These are phyloP conservation scores for Ceyx erithaca DNA, from an alignment of 2,797 vertebrate species.

Conservation along the genomic window DNA sequence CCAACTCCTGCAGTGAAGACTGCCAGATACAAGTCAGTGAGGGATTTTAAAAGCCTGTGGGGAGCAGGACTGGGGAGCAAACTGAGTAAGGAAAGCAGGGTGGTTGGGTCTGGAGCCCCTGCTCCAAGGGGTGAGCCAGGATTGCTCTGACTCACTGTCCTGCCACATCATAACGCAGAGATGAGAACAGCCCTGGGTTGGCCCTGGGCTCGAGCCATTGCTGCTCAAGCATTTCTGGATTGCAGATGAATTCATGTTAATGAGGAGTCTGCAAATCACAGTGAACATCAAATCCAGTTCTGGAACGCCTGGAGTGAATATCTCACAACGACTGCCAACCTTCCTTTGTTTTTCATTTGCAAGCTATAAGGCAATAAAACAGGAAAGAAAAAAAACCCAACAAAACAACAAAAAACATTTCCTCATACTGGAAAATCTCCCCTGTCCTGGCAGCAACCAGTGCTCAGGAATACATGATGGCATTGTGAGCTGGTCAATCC, in stretches of 20 bases:
- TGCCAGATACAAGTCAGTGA: not conserved
- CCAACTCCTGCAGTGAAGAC: not conserved
- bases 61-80: not conserved
- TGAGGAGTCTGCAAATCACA: slow-evolving; percentile 65
- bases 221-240: slow-evolving; percentile 73
- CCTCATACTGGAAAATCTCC: not conserved
- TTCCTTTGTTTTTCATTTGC: slow-evolving; percentile 61
- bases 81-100: not conserved
- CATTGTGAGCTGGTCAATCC: not conserved
- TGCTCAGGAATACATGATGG: not conserved
- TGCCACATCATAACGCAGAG: slow-evolving; percentile 10
- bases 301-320: slow-evolving; percentile 46
- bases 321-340: slow-evolving; percentile 36
- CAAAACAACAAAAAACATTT: not conserved
- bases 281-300: slow-evolving; percentile 60
- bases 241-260: slow-evolving; percentile 69
- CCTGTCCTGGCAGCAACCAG: not conserved
- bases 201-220: slow-evolving; percentile 57
- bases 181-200: slow-evolving; percentile 57
- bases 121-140: not conserved
- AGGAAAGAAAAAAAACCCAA: not conserved
- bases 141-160: slow-evolving; percentile 51
- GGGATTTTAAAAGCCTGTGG: not conserved
- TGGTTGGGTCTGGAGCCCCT: not conserved
- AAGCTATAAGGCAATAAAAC: slow-evolving; percentile 32